Evolutionary conservation across 2,113 vertebrate genomes (phyloP).

Genomic region (Pelecanoides urinatrix): DNA sequence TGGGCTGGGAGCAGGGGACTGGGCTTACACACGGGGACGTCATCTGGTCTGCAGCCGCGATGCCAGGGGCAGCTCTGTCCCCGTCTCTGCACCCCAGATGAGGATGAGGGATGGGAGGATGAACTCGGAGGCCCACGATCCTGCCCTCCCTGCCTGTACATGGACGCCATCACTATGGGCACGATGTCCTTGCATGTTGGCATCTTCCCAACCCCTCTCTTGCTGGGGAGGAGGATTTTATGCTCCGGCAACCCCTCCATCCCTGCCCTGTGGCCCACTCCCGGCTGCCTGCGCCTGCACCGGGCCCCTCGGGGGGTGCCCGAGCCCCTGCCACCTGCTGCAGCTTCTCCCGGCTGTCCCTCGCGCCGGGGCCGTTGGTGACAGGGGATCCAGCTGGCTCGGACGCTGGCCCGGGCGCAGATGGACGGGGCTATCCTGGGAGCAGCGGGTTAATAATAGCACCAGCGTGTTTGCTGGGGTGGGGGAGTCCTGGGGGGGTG

Average conservation of each 20-base stretch:
- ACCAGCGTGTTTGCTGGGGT: rapidly evolving
- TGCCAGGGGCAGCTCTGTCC: background rate
- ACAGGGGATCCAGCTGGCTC: background rate
- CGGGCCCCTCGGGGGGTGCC: rapidly evolving
- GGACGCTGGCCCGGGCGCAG: rapidly evolving
- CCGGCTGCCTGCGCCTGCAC: background rate
- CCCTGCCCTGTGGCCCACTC: background rate
- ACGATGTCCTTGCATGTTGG: rapidly evolving
- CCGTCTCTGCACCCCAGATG: rapidly evolving
- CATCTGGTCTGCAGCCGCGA: rapidly evolving
- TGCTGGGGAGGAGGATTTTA: background rate
- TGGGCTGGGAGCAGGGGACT: background rate
- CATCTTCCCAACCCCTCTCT: background rate
- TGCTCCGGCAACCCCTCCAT: background rate
- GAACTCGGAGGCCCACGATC: rapidly evolving
- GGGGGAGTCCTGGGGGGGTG: rapidly evolving
- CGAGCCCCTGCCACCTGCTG: background rate
- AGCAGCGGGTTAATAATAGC: background rate
- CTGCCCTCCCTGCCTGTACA: background rate
- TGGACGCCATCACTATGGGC: rapidly evolving
- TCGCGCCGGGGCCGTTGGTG: rapidly evolving
- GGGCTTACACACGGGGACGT: background rate
- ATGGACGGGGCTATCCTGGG: background rate
- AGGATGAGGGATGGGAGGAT: background rate
- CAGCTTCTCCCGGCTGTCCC: background rate